Base-by-base conservation (phyloP, 2,888 invertebrate genomes). In the Parascotia fuliginaria region DNA sequence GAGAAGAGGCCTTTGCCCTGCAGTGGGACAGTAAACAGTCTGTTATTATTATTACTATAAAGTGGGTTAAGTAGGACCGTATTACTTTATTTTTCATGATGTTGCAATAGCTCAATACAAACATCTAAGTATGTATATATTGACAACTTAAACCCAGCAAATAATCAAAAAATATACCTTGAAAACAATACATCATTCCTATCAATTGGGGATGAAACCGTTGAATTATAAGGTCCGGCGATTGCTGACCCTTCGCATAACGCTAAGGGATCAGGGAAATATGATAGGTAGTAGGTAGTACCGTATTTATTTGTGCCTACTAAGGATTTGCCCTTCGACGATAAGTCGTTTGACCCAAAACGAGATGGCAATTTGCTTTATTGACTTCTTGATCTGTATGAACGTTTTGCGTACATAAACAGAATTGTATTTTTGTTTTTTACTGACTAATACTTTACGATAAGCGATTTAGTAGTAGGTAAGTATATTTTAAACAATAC, bases 231-330 rank as follows among this genome's bases (percentile, higher is more conserved):
- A 63, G 60, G 51, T 60, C 60, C 66, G 59, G 45, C 77, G 75
- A 71, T 73, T 73, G 71, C 86, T 90, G 92, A 92, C 92, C 92
- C 90, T 84, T 82, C 79, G 75, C 79, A 76, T 86, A 83, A 85
- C 84, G 68, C 83, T 75, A 64, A 24, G 77, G 87, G 91, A 91
- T 91, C 85, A 91, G 70, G 78, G 81, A 87, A 89, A 89, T 89
- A 89, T 89, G 87, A 90, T 89, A 83, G 77, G 81, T 43, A 76
- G 75, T 39, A 50, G 79, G 74, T 16, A 19, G 65, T 61, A 67
- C 73, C 85, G 86, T 84, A 87, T 88, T 90, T 89, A 91, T 90
- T 91, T 90, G 85, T 90, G 89, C 81, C 78, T 83, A 83, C 79
- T 85, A 84, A 87, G 86, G 88, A 85, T 83, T 83, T 68, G 68